Conservation (phyloP, 1,140 invertebrate genomes). For the Oryctes rhinoceros region DNA sequence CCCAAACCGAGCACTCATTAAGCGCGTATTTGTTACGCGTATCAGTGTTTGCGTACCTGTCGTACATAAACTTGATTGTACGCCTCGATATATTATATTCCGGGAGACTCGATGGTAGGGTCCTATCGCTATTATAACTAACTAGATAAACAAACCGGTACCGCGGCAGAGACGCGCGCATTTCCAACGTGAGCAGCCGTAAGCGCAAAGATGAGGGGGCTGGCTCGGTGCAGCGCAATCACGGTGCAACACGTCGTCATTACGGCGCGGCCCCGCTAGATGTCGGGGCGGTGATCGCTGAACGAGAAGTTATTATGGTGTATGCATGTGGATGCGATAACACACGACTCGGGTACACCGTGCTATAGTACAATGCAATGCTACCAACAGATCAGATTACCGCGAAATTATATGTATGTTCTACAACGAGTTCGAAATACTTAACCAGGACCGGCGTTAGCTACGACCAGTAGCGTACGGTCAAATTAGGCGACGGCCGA, state of each 20-base stretch:
- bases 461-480: no score
- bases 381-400: conserved; percentile 8
- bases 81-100: neutral
- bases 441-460: no score
- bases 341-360: neutral
- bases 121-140: neutral
- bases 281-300: neutral
- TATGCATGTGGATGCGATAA: neutral
- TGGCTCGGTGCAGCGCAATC: neutral
- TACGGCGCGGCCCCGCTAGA: neutral
- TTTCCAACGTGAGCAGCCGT: neutral
- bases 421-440: no score
- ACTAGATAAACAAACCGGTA: neutral
- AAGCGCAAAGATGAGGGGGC: neutral
- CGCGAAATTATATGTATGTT: conserved; percentile 2
- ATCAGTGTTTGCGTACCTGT: neutral
- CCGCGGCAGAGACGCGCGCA: neutral
- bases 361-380: neutral
- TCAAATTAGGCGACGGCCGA: no score
- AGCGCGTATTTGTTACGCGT: neutral
- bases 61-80: neutral
- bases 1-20: neutral
- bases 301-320: neutral
- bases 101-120: neutral
- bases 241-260: neutral